Conservation (phyloP, 2,888 invertebrate species). For the Altica lythri region DNA sequence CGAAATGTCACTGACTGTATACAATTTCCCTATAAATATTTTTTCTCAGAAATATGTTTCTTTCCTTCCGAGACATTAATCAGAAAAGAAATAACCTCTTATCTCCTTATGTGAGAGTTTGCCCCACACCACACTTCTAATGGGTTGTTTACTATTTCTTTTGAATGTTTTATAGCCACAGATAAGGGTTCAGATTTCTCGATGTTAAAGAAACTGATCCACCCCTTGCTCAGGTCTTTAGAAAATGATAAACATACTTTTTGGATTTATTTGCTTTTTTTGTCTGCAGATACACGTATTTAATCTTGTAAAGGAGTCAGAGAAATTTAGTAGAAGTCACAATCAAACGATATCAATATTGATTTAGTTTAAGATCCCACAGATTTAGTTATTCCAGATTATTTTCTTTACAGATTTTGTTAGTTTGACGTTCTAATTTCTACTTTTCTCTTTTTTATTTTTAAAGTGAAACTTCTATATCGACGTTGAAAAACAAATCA, state of each 20-base stretch:
- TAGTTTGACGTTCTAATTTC: no score
- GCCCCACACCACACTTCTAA: slow-evolving; percentile 26
- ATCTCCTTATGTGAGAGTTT: slow-evolving; percentile 29
- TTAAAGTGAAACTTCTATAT: no score
- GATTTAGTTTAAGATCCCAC: no score
- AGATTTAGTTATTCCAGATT: no score
- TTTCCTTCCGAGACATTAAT: slow-evolving; percentile 30
- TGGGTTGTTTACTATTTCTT: slow-evolving; percentile 34
- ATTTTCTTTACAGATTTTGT: no score
- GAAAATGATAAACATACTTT: slow-evolving; percentile 22
- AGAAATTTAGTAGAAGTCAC: no score
- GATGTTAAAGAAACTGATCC: slow-evolving; percentile 25
- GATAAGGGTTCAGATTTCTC: slow-evolving; percentile 29
- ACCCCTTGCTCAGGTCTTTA: slow-evolving; percentile 26
- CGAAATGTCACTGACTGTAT: slow-evolving; percentile 7
- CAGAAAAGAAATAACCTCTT: slow-evolving; percentile 32
- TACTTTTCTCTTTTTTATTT: no score
- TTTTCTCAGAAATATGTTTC: slow-evolving; percentile 26
- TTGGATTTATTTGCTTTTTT: slow-evolving; percentile 16
- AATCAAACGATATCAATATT: no score
- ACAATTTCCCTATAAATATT: slow-evolving; percentile 11
- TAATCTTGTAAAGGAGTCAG: no score
- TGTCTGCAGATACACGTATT: no score
- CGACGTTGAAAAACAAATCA: no score
- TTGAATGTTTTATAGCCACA: slow-evolving; percentile 29